phyloP scores from a whole-genome alignment of 2,888 invertebrate genomes.

The Dryobota labecula region DNA sequence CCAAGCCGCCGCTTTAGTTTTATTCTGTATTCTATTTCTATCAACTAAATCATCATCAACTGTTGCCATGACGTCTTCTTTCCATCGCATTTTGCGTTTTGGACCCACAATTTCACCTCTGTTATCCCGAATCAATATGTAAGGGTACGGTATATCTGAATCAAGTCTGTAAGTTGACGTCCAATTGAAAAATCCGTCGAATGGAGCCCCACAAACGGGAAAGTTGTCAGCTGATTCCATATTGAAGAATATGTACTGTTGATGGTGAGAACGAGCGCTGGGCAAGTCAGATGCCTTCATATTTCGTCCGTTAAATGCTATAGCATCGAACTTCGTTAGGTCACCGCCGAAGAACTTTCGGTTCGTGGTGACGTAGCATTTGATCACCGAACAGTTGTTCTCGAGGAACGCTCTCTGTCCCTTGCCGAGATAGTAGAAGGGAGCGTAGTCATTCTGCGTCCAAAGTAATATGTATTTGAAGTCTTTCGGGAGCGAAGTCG shows the following conservation, averaged over 20 bases:
- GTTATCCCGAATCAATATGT: slow-evolving; percentile 77
- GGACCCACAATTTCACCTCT: slow-evolving; percentile 80
- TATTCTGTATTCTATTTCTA: slow-evolving; percentile 72
- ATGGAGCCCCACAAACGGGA: slow-evolving; percentile 76
- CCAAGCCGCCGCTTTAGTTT: slow-evolving; percentile 85
- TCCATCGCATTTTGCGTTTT: slow-evolving; percentile 63
- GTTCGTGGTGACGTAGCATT: slow-evolving; percentile 81
- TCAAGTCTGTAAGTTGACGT: slow-evolving; percentile 84
- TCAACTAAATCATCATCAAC: slow-evolving; percentile 67
- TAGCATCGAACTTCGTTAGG: slow-evolving; percentile 78
- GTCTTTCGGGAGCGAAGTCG: slow-evolving; percentile 72
- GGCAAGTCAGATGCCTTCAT: slow-evolving; percentile 72
- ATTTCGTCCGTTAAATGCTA: slow-evolving; percentile 83
- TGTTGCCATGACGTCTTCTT: slow-evolving; percentile 63
- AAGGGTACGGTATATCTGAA: slow-evolving; percentile 82
- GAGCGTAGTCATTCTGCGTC: slow-evolving; percentile 76
- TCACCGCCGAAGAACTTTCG: slow-evolving; percentile 69
- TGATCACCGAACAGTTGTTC: slow-evolving; percentile 79
- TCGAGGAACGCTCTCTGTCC: slow-evolving; percentile 80
- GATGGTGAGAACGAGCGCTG: slow-evolving; percentile 71
- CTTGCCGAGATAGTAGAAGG: slow-evolving; percentile 75
- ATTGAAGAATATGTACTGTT: slow-evolving; percentile 84
- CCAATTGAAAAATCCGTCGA: slow-evolving; percentile 85
- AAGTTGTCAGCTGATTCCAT: slow-evolving; percentile 84
- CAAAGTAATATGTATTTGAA: slow-evolving; percentile 83